phyloP scores from a whole-genome alignment of 2,113 vertebrate genomes.

The Uropsilus gracilis region DNA sequence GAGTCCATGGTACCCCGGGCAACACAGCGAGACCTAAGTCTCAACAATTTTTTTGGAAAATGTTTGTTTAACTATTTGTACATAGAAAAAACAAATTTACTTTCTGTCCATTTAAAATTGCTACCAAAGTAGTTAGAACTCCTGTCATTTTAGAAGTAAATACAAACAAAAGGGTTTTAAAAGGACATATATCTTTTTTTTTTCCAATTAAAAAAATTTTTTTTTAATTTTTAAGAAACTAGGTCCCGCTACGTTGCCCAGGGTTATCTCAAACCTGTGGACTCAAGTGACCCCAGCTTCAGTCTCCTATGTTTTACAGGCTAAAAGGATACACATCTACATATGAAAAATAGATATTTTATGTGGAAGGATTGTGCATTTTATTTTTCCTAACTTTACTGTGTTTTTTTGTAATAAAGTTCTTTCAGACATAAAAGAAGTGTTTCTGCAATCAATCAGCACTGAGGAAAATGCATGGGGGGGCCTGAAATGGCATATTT shows the following conservation, averaged over 20 bases:
- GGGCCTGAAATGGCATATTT: background rate
- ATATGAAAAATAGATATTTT: background rate
- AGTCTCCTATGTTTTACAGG: too few relatives aligned
- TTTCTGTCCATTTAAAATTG: constrained; percentile 6
- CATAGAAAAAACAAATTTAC: constrained; percentile 27
- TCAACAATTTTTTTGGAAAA: too few relatives aligned
- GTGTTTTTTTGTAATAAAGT: constrained; percentile 1
- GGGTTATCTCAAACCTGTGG: too few relatives aligned
- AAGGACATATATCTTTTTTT: background rate
- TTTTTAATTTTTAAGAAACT: too few relatives aligned
- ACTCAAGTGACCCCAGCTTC: too few relatives aligned
- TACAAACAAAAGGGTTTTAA: background rate
- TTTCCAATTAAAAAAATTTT: too few relatives aligned
- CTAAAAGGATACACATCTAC: background rate
- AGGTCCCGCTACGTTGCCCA: too few relatives aligned
- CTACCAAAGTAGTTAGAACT: constrained; percentile 33
- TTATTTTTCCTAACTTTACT: background rate
- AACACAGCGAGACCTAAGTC: too few relatives aligned
- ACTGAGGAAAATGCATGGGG: background rate
- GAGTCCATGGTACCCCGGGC: too few relatives aligned
- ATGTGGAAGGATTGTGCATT: background rate
- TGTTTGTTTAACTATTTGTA: background rate
- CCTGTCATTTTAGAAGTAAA: constrained; percentile 31
- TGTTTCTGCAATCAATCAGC: background rate
- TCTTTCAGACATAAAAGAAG: constrained; percentile 21